Evolutionary conservation across 2,888 invertebrate genomes (phyloP).

Genomic region (Blastobasis lacticolella): DNA sequence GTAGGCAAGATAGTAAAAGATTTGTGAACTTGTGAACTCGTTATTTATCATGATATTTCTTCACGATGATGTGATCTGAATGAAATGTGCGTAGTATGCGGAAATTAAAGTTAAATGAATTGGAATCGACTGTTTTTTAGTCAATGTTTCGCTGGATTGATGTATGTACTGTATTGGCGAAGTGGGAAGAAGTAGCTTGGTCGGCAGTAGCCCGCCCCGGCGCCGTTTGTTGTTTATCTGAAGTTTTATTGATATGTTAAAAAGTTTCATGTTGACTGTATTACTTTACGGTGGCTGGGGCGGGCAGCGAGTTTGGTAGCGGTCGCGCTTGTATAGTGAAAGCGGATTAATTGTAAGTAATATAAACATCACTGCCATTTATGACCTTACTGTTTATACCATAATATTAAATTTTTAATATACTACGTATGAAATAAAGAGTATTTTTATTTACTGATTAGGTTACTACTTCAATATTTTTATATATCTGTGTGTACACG

Average conservation of each 20-base stretch:
- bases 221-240: slow-evolving; percentile 48
- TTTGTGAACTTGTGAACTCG: background rate
- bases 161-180: slow-evolving; percentile 32
- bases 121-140: slow-evolving; percentile 43
- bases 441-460: slow-evolving; percentile 14
- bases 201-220: slow-evolving; percentile 32
- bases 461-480: too few species aligned
- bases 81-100: slow-evolving; percentile 19
- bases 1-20: slow-evolving; percentile 28
- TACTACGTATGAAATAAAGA: slow-evolving; percentile 31
- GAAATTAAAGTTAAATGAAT: slow-evolving; percentile 14
- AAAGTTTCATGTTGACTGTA: slow-evolving; percentile 54
- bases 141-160: slow-evolving; percentile 41
- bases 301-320: slow-evolving; percentile 13
- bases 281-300: slow-evolving; percentile 38
- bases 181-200: slow-evolving; percentile 41
- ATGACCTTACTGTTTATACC: slow-evolving; percentile 73
- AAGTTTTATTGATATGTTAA: slow-evolving; percentile 54
- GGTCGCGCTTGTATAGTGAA: slow-evolving; percentile 42
- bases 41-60: background rate
- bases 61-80: slow-evolving; percentile 20
- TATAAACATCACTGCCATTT: slow-evolving; percentile 71
- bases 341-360: slow-evolving; percentile 58
- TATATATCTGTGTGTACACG: too few species aligned
- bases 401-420: slow-evolving; percentile 68